These are phyloP conservation scores for Pluvianellus socialis DNA, from an alignment of 2,113 vertebrate genomes.

Conservation along the genomic window DNA sequence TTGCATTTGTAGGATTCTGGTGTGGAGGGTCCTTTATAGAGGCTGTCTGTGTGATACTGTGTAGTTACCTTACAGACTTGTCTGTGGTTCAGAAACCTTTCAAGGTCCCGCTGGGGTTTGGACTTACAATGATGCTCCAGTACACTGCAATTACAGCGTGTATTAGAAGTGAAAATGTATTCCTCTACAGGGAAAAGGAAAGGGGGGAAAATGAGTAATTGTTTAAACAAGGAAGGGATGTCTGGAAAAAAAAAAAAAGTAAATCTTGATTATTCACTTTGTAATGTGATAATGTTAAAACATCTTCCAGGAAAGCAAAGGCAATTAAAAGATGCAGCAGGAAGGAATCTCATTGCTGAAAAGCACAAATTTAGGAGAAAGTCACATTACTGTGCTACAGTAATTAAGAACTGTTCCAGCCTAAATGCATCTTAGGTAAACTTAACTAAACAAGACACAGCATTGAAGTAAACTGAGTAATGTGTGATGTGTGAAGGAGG, in stretches of 20 bases:
- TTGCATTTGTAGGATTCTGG: background rate
- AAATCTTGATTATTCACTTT: background rate
- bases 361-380: background rate
- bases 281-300: background rate
- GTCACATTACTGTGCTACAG: background rate
- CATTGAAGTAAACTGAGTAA: background rate
- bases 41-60: background rate
- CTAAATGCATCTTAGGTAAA: background rate
- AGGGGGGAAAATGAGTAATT: background rate
- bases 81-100: background rate
- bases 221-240: background rate
- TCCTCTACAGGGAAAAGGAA: background rate
- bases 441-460: background rate
- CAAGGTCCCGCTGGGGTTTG: background rate
- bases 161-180: background rate
- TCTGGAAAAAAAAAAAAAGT: background rate
- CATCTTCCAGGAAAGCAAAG: background rate
- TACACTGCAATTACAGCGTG: background rate
- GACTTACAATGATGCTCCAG: background rate
- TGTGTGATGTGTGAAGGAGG: background rate
- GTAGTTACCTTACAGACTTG: background rate
- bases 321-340: background rate
- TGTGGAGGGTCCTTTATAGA: background rate
- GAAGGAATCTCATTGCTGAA: background rate
- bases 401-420: background rate